These are phyloP conservation scores for Caenorhabditis uteleia DNA, from an alignment of 2,888 invertebrate species.

Conservation along the genomic window DNA sequence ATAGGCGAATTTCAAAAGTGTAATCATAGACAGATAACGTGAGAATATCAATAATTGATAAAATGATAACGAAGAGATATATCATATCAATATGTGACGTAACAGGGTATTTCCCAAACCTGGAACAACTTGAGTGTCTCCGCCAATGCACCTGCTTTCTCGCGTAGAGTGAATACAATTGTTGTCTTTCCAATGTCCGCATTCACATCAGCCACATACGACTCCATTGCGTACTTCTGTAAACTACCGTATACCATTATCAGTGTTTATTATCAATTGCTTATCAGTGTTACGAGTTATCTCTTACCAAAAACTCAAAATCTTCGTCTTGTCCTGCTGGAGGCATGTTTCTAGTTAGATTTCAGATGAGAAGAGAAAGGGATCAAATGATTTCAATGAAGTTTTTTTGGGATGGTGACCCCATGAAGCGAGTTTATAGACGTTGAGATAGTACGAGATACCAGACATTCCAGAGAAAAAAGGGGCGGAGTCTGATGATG, in stretches of 20 bases:
- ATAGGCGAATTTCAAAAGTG: too few relatives aligned
- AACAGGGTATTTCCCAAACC: slow-evolving; percentile 73
- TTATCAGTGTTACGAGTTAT: background rate
- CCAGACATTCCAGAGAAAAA: too few relatives aligned
- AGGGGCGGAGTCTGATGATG: background rate
- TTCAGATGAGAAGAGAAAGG: background rate
- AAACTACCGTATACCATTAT: slow-evolving; percentile 10
- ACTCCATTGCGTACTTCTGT: slow-evolving; percentile 66
- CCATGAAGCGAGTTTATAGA: slow-evolving; percentile 1
- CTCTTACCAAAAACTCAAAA: slow-evolving; percentile 31
- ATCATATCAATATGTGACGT: too few relatives aligned
- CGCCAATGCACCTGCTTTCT: slow-evolving; percentile 86
- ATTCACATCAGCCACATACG: slow-evolving; percentile 66
- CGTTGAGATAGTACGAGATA: background rate
- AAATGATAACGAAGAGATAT: too few relatives aligned
- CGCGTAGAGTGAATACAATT: slow-evolving; percentile 85
- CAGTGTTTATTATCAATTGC: background rate
- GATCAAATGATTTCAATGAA: background rate
- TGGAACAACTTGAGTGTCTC: slow-evolving; percentile 87
- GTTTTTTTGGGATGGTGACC: too few relatives aligned
- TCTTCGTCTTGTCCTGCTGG: slow-evolving; percentile 31
- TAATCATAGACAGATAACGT: too few relatives aligned
- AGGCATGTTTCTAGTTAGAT: slow-evolving; percentile 20
- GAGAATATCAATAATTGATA: too few relatives aligned
- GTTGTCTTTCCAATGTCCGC: slow-evolving; percentile 72